phyloP scores from a whole-genome alignment of 2,888 invertebrate species.

The Ecdyonurus torrentis region DNA sequence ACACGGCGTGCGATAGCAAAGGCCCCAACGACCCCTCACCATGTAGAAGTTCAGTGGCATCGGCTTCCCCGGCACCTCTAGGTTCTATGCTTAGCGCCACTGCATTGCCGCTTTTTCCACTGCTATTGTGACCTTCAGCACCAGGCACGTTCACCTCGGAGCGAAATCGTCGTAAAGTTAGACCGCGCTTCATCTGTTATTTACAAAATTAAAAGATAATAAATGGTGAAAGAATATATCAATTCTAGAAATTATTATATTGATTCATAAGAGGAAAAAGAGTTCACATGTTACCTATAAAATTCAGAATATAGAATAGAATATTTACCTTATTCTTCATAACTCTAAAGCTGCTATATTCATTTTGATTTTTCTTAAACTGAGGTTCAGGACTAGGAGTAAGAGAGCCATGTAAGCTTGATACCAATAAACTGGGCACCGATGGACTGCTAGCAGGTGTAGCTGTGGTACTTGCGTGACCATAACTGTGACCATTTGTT shows the following conservation, averaged over 20 bases:
- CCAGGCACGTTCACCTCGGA: slow-evolving; percentile 26
- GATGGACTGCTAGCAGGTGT: neutral
- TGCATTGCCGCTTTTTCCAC: neutral
- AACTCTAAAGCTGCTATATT: slow-evolving; percentile 24
- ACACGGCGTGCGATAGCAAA: slow-evolving; percentile 26
- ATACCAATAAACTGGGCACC: neutral
- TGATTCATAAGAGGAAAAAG: no score
- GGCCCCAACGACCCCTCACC: no score
- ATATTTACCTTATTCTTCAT: slow-evolving; percentile 25
- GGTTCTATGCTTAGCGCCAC: slow-evolving; percentile 21
- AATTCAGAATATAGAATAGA: no score
- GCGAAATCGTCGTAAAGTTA: slow-evolving; percentile 26
- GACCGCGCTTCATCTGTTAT: slow-evolving; percentile 24
- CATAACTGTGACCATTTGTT: neutral
- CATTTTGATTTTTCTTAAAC: slow-evolving; percentile 19
- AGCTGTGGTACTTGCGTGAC: neutral
- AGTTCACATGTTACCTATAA: no score
- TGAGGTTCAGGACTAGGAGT: slow-evolving; percentile 6
- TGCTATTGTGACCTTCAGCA: neutral
- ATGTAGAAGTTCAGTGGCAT: slow-evolving; percentile 27
- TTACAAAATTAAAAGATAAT: slow-evolving; percentile 2
- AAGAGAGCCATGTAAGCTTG: neutral
- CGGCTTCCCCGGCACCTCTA: slow-evolving; percentile 26
- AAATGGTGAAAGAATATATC: neutral
- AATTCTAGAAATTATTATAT: no score